Evolutionary conservation across 1,140 invertebrate species (phyloP), one percentile per base, ranked within the genome.

Genomic region (Rhagoletis zephyria): DNA sequence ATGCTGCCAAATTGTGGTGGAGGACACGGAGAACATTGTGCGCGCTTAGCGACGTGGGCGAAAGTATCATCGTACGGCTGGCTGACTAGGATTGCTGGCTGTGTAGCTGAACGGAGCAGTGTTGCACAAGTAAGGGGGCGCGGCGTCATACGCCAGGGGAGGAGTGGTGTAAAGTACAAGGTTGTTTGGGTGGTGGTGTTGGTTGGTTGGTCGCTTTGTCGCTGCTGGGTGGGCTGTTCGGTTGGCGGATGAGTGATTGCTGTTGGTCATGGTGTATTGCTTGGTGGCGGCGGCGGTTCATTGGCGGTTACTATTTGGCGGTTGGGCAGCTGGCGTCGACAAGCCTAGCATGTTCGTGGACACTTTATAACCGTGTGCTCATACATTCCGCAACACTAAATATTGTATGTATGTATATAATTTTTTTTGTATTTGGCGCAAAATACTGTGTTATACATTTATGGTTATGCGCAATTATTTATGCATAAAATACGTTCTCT

Each of bases 401-500:
- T 59, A 81, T 48, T 48, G 45, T 56, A 59, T 30, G 30, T 30
- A 30, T 30, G 30, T 30, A 30, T 30, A 30, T 67, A 14, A 56
- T 42, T 81, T 59, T 81, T 81, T 19, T 81, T n/a, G 74, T 42
- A 19, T 56, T 81, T 81, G 74, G 74, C 74, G 56, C 48, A 81
- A 81, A 59, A n/a, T 56, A 81, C 45, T 14, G n/a, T 7, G 74
- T 56, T 81, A 56, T 51, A 81, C 45, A 81, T 81, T 81, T 81
- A 81, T 81, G 74, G 51, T 81, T 56, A 81, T 81, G 48, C 51
- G 45, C 74, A 81, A 81, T 81, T 56, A 56, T 56, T 81, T 81
- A 81, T 56, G 45, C 16, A n/a, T 30, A 3, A 4, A 19, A 7
- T 56, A 10, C 16, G n/a, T 48, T 16, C 48, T 81, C 51, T 48